These are phyloP conservation scores for Rhyzopertha dominica DNA, from an alignment of 1,140 invertebrate species.

Conservation along the genomic window DNA sequence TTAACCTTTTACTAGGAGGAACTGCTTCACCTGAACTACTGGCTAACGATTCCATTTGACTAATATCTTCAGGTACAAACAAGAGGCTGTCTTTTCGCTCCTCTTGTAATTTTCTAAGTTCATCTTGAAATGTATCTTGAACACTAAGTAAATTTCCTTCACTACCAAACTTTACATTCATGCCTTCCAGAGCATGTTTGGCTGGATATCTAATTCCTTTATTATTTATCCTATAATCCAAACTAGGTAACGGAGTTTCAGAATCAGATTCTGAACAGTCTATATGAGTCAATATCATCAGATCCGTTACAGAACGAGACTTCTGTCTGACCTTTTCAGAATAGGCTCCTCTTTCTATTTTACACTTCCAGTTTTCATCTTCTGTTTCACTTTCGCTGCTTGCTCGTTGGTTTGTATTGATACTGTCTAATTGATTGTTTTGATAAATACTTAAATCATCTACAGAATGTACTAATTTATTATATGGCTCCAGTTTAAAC, in stretches of 20 bases:
- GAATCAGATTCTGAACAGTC: slow-evolving; percentile 59
- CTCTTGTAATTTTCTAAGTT: slow-evolving; percentile 50
- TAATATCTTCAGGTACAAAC: slow-evolving; percentile 43
- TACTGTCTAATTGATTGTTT: too few relatives aligned
- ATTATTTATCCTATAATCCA: slow-evolving; percentile 33
- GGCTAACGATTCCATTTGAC: slow-evolving; percentile 20
- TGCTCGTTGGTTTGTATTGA: slow-evolving; percentile 22
- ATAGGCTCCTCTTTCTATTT: slow-evolving; percentile 60
- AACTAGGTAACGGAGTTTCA: slow-evolving; percentile 49
- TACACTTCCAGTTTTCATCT: slow-evolving; percentile 60
- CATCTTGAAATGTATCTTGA: slow-evolving; percentile 53
- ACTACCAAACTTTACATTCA: slow-evolving; percentile 47
- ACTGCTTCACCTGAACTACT: slow-evolving; percentile 17
- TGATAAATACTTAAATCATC: too few relatives aligned
- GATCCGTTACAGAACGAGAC: slow-evolving; percentile 66
- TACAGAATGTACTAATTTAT: too few relatives aligned
- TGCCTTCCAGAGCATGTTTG: slow-evolving; percentile 35
- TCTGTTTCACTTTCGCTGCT: slow-evolving; percentile 59
- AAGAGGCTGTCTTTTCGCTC: slow-evolving; percentile 42
- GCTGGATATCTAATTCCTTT: slow-evolving; percentile 30
- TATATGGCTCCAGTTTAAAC: slow-evolving; percentile 36
- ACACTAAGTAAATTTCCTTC: slow-evolving; percentile 54
- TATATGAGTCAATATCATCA: slow-evolving; percentile 70
- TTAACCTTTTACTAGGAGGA: slow-evolving; percentile 25
- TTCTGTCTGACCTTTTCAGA: slow-evolving; percentile 66